phyloP scores from a whole-genome alignment of 92 coral and sea anemone genomes.

The Ricordea florida region DNA sequence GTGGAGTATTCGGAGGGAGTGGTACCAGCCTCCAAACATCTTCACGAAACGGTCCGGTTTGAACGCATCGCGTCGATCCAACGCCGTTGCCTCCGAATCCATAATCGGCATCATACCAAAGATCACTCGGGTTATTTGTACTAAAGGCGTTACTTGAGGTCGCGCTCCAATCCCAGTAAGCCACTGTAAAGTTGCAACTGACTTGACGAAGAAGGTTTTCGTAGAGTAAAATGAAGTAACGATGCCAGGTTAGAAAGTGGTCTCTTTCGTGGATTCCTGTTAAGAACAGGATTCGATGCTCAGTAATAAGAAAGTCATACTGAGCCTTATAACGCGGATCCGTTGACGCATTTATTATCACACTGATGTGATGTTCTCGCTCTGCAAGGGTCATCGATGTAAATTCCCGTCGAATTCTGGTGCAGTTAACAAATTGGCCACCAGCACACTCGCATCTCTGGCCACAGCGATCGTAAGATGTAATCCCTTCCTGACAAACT shows the following conservation, averaged over 20 bases:
- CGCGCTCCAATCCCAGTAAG: constrained; percentile 90
- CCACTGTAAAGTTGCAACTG: constrained; percentile 75
- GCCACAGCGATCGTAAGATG: constrained; percentile 64
- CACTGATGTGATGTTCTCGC: constrained; percentile 40
- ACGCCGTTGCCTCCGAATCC: constrained; percentile 92
- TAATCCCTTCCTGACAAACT: constrained; percentile 21
- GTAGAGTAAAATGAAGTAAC: constrained; percentile 79
- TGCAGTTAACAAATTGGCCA: constrained; percentile 58
- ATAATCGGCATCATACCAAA: constrained; percentile 72
- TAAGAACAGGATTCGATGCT: constrained; percentile 47
- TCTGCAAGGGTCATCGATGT: constrained; percentile 57
- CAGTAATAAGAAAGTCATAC: constrained; percentile 57
- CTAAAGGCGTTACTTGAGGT: constrained; percentile 58
- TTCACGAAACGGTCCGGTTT: constrained; percentile 83
- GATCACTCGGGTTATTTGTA: constrained; percentile 24
- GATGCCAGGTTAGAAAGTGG: constrained; percentile 90
- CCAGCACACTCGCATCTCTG: constrained; percentile 72
- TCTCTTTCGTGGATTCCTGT: constrained; percentile 66
- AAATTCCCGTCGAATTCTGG: constrained; percentile 70
- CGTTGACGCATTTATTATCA: constrained; percentile 59
- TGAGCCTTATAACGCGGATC: constrained; percentile 37
- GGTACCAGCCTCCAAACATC: constrained; percentile 61
- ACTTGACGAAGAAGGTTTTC: constrained; percentile 81
- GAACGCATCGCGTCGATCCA: constrained; percentile 58
- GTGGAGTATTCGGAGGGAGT: constrained; percentile 17